Base-by-base conservation (phyloP, 2,888 invertebrate genomes). In the Agrilus cyanescens region DNA sequence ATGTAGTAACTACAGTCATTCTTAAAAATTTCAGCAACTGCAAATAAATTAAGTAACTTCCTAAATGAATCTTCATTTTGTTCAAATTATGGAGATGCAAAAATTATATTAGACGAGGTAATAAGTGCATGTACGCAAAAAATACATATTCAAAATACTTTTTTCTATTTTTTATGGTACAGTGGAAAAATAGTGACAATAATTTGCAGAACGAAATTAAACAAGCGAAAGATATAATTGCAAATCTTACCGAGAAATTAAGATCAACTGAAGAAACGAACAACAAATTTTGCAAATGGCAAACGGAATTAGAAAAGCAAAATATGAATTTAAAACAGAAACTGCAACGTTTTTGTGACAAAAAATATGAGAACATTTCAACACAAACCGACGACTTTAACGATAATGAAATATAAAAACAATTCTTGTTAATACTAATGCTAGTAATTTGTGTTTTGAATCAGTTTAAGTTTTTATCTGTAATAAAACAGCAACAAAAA, bases 121-220 rank as follows among this genome's bases (percentile, higher is more conserved):
- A 18, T 30, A 35, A 25, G n/a, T 38, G 16, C 8, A 34, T 34
- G 7, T 34, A n/a, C n/a, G 8, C n/a, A n/a, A n/a, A n/a, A n/a
- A n/a, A n/a, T n/a, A n/a, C n/a, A n/a, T n/a, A n/a, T n/a, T n/a
- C n/a, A n/a, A 32, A 32, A 20, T 15, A 16, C 44, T 30, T 18
- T 40, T n/a, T 30, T 18, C 32, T 12, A n/a, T 47, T 47, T 38
- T 32, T 33, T 16, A 25, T 42, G 25, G 50, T 44, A 18, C 14
- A 56, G 56, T 54, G 52, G 49, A 53, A 51, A 41, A 38, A 33
- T 14, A 51, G 38, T 10, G 45, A 41, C 32, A 16, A 38, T 25
- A 46, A 47, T 37, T 44, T 52, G 25, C 41, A 41, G 18, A 18
- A 45, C n/a, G 42, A 50, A 41, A 45, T 49, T 12, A 34, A 44